Evolutionary conservation across 2,797 vertebrate genomes (phyloP), one percentile per base, ranked within the genome.

Genomic region (Tragopan temminckii): DNA sequence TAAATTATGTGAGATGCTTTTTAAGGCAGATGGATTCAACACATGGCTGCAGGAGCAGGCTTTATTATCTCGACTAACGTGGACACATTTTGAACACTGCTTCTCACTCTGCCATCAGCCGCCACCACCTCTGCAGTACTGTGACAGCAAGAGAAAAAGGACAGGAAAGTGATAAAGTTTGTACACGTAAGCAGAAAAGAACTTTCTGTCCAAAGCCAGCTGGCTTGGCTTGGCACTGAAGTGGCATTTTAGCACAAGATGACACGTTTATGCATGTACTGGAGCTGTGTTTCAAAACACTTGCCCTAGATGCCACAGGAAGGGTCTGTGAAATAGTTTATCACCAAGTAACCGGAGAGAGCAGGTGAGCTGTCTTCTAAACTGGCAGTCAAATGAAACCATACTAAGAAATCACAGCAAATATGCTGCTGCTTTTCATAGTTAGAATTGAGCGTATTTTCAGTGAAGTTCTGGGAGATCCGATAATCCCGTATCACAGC

Each of bases 151-250:
- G 90, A 94, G 97, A 97, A 90, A 85, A 96, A 97, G 97, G 97
- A 98, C 97, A 96, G 95, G 95, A 95, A 97, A 98, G 97, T 97
- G 97, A 98, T 97, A 96, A 98, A 97, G 97, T 97, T 97, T 96
- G 98, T 98, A 98, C 98, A 98, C 98, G 94, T 94, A 96, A 98
- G 97, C 96, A 96, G 93, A 96, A 97, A 95, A 97, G 97, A 97
- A 97, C 97, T 97, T 97, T 96, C 90, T 96, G 94, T 98, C 97
- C 98, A 98, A 98, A 98, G 98, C 98, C 98, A 98, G 98, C 98
- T 98, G 98, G 98, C 98, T 98, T 98, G 98, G 98, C 97, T 98
- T 98, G 97, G 96, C 94, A 96, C 89, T 91, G 89, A 96, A 95
- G 91, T 59, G 92, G 81, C 93, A 63, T 90, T 95, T 95, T 20